Base-by-base conservation (phyloP, 2,888 invertebrate species). In the Ashinkailepas kermadecensis region DNA sequence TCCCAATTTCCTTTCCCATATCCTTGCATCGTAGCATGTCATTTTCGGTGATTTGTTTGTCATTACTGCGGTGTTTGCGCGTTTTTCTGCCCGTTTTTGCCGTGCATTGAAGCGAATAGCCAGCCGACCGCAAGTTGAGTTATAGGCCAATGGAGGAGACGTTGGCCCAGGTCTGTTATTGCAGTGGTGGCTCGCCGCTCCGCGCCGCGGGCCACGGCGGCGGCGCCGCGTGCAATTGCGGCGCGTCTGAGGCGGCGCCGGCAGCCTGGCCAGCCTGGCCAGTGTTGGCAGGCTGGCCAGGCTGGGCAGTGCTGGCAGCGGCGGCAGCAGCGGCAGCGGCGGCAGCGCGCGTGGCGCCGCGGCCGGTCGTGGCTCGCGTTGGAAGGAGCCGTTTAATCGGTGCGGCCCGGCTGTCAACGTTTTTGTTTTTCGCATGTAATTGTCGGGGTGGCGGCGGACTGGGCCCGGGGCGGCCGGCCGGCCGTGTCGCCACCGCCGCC, bases 21-120 rank as follows among this genome's bases (percentile, higher is more conserved):
- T 74, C 74, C 74, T 15, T 74, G 74, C 56, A 74, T 74, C 74
- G 74, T 74, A 79, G 79, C 57, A 59, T 79, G 79, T 79, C 79
- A 79, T 79, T 79, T 79, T 79, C 79, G 23, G 79, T 79, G 79
- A 79, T 79, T 79, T 79, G 79, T 79, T 79, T 79, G 79, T 58
- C 79, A 79, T 79, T 79, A 79, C 57, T 15, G 23, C 15, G 58
- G n/a, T 25, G 79, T 79, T 79, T 79, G 79, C 79, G 79, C 79
- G 79, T 79, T 79, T 79, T 79, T 79, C 58, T 79, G 57, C 74
- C 74, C 74, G 74, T 74, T 74, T 74, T 74, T 74, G 74, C 74
- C 54, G 74, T 74, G 74, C 74, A 74, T 74, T 74, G 74, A 74
- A 74, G 74, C 74, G 74, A 74, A 74, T 74, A 74, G 74, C 74